Conservation (phyloP, 1,140 invertebrate genomes). For the Hyles vespertilio region DNA sequence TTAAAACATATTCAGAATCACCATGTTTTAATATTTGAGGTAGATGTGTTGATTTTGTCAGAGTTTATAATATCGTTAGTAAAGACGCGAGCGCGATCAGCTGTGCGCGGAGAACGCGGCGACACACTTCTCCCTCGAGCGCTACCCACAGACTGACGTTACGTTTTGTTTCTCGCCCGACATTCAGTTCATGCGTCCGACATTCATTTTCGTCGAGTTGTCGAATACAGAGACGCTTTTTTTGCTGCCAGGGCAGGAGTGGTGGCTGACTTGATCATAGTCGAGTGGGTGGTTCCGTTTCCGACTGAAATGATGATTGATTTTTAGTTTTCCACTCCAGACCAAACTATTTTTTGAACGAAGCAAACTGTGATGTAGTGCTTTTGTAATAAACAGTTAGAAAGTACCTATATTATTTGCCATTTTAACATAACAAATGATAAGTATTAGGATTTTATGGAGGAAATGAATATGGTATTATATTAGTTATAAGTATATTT, state of each 20-base stretch:
- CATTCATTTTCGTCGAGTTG: slow-evolving; percentile 31
- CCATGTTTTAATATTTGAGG: slow-evolving; percentile 17
- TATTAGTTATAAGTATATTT: too few species aligned
- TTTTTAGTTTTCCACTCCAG: neutral
- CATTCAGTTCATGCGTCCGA: slow-evolving; percentile 13
- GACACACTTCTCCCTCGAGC: slow-evolving; percentile 32
- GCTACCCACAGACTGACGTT: slow-evolving; percentile 48
- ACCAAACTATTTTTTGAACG: too few species aligned
- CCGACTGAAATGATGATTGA: slow-evolving; percentile 17
- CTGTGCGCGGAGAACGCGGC: slow-evolving; percentile 21
- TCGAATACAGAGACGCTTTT: slow-evolving; percentile 27
- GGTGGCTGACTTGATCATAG: slow-evolving; percentile 37
- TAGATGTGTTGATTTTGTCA: slow-evolving; percentile 16
- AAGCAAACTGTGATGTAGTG: too few species aligned
- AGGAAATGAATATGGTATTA: too few species aligned
- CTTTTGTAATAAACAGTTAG: too few species aligned
- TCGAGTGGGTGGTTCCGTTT: slow-evolving; percentile 54
- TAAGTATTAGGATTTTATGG: too few species aligned
- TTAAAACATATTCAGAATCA: slow-evolving; percentile 47
- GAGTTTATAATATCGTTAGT: slow-evolving; percentile 15
- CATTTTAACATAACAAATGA: too few species aligned
- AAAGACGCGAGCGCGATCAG: slow-evolving; percentile 50
- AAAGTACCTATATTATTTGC: too few species aligned
- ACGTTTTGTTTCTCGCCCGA: slow-evolving; percentile 27
- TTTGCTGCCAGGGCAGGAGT: slow-evolving; percentile 20